Base-by-base conservation (phyloP, 2,797 vertebrate species). In the Melanotaenia maccullochi region DNA sequence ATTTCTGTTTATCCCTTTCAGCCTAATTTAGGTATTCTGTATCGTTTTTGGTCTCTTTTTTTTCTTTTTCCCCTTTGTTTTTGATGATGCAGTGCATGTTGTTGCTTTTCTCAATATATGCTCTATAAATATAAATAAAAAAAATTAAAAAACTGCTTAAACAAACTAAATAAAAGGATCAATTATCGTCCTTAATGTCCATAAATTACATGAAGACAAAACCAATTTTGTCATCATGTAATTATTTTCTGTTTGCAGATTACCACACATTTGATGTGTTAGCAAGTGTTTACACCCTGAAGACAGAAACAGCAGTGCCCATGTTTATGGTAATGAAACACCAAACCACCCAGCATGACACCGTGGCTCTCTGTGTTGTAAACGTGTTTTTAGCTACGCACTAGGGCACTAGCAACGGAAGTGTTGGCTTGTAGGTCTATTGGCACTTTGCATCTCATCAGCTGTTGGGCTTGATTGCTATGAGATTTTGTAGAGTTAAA, bases 271-370 rank as follows among this genome's bases (percentile, higher is more conserved):
- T 74, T 73, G 11, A 78, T 33, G 42, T 72, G 64, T 57, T 35
- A 12, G 22, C 1, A 30, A 22, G 52, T 71, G 57, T 68, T 62
- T 35, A 60, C 7, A 28, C 9, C 36, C 63, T 60, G 30, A 36
- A 51, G 52, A 68, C 65, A 40, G 2, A 3, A 16, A 14, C 28
- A 12, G 22, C 49, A 52, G 24, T 33, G 6, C 12, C n/a, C 24
- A 30, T 66, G n/a, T 73, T 47, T 63, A 68, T 59, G 18, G 24
- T 73, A 78, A 77, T 67, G 70, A 79, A 60, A 54, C 44, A 68
- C 52, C 28, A 68, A 51, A 65, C 44, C 59, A 35, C 35, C 24
- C 68, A 65, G 67, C 60, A 60, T 13, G 69, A 71, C 68, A 73
- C 9, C 62, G 71, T 60, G 42, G 57, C 28, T 69, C 55, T 78